These are phyloP conservation scores for Archips xylosteana DNA, from an alignment of 2,888 invertebrate species.

Conservation along the genomic window DNA sequence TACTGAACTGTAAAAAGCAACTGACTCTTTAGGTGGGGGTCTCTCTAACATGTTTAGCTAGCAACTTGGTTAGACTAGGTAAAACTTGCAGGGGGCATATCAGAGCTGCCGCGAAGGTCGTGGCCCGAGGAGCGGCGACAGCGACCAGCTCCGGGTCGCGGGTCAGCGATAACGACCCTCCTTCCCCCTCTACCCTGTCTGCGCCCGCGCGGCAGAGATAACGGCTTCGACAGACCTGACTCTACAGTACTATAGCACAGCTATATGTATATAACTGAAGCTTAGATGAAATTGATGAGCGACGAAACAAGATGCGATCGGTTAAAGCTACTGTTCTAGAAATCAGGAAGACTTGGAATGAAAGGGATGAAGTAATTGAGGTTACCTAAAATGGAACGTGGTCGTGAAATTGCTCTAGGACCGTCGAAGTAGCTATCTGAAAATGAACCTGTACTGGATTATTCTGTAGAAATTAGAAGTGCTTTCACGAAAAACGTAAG, in stretches of 20 bases:
- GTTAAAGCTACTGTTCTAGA: background rate
- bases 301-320: background rate
- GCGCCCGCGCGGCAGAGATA: conserved; percentile 15
- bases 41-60: too few relatives aligned
- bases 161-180: conserved; percentile 29
- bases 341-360: background rate
- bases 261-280: background rate
- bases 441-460: too few relatives aligned
- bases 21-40: too few relatives aligned
- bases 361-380: background rate
- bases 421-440: too few relatives aligned
- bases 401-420: too few relatives aligned
- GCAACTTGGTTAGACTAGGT: background rate
- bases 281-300: background rate
- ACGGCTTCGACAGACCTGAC: conserved; percentile 1
- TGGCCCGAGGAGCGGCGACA: conserved; percentile 1
- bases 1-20: too few relatives aligned
- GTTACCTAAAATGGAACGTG: too few relatives aligned
- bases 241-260: background rate
- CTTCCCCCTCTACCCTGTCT: conserved; percentile 3
- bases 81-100: background rate
- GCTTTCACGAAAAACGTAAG: too few relatives aligned
- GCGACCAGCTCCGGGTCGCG: conserved; percentile 35
- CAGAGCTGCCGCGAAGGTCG: conserved; percentile 22
- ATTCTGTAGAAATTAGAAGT: too few relatives aligned